A percentile compares a stretch with the other conserved stretches of the same genome.
Conservation (phyloP, 2,888 invertebrate species). For the Morinoia aosen region DNA sequence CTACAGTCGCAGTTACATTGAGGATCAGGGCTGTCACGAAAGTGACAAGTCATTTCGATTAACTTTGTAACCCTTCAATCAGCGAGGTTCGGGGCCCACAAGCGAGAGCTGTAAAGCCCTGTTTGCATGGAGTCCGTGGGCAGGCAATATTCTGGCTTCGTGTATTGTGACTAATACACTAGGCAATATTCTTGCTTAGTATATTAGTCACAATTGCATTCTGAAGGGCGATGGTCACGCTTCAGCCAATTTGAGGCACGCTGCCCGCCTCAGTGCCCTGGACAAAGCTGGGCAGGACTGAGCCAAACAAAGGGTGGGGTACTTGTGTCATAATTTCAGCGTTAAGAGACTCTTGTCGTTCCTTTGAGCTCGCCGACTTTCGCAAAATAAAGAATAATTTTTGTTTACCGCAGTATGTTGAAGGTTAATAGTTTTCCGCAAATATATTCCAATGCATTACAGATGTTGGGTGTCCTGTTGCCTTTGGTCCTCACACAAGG, state of each 20-base stretch:
- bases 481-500: not conserved
- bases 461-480: not conserved
- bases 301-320: not conserved
- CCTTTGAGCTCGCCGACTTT: not conserved
- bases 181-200: not conserved
- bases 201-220: conserved; percentile 1
- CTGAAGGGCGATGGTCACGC: not conserved
- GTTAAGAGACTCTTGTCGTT: not conserved
- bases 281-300: not conserved
- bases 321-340: not conserved
- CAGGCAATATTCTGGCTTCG: not conserved
- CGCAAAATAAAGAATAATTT: not conserved
- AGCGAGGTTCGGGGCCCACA: not conserved
- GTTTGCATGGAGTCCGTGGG: not conserved
- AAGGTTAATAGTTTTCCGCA: not conserved
- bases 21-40: not conserved
- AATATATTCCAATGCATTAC: not conserved
- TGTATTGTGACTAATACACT: too few relatives aligned
- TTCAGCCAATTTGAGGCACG: not conserved
- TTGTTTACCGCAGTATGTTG: not conserved
- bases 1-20: not conserved
- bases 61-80: not conserved
- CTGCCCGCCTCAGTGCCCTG: not conserved
- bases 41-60: not conserved
- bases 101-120: not conserved